phyloP scores from a whole-genome alignment of 2,797 vertebrate genomes.

The Muraenolepis orangiensis region DNA sequence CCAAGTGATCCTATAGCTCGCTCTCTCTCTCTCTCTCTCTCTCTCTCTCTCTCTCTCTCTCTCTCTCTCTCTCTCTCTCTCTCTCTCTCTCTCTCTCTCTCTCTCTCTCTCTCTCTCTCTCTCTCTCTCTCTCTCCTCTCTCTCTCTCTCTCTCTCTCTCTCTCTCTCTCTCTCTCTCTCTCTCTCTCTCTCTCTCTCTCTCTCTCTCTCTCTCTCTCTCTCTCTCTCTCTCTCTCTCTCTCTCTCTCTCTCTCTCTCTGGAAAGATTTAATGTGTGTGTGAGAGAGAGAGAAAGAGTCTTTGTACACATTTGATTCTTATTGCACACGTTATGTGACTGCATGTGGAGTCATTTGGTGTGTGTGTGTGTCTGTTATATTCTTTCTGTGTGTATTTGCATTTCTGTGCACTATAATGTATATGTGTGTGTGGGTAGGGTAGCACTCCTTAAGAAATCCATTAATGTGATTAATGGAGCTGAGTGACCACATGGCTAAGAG shows the following conservation, averaged over 20 bases:
- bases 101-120: background rate
- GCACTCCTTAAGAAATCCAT: conserved; percentile 15
- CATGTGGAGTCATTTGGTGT: background rate
- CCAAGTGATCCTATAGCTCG: background rate
- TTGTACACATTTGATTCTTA: background rate
- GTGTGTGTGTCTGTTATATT: background rate
- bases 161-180: background rate
- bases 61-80: background rate
- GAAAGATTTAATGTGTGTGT: background rate
- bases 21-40: background rate
- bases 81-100: background rate
- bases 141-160: background rate
- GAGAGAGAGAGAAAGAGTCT: background rate
- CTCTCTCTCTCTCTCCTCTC: background rate
- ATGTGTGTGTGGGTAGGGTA: conserved; percentile 8
- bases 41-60: background rate
- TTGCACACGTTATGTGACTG: background rate
- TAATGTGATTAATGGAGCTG: conserved; percentile 22
- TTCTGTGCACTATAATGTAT: background rate
- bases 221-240: background rate
- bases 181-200: background rate
- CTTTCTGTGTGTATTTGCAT: background rate
- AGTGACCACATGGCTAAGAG: conserved; percentile 7
- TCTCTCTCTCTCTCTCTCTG: background rate
- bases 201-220: background rate